Evolutionary conservation across 2,113 vertebrate genomes (phyloP).

Genomic region (Salvelinus sp.): DNA sequence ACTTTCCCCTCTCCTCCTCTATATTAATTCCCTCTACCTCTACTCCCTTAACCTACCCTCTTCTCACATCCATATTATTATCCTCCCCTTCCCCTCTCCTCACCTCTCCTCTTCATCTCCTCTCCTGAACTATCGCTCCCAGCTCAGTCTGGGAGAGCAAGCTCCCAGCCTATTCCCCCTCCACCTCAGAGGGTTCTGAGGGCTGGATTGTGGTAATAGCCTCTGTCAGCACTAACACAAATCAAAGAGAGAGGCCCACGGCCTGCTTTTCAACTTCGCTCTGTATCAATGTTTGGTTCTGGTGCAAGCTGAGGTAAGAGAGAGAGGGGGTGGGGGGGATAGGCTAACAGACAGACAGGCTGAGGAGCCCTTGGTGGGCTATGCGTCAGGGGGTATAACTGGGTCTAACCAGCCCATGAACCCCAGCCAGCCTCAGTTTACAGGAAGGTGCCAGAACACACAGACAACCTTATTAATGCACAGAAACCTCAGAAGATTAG

Average conservation of each 20-base stretch:
- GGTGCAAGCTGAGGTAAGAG: not conserved
- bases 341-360: not conserved
- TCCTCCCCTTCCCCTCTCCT: too few species aligned
- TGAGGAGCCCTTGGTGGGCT: not conserved
- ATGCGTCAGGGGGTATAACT: not conserved
- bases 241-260: constrained; percentile 26
- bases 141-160: too few species aligned
- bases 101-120: not conserved
- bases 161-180: too few species aligned
- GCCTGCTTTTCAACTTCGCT: constrained; percentile 35
- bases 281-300: constrained; percentile 30
- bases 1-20: constrained; percentile 27
- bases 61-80: too few species aligned
- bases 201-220: constrained; percentile 26
- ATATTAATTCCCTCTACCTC: not conserved
- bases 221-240: constrained; percentile 40
- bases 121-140: not conserved
- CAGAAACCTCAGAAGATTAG: constrained; percentile 5
- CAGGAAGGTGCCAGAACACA: constrained; percentile 2
- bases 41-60: not conserved
- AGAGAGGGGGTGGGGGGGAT: not conserved
- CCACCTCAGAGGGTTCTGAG: too few species aligned
- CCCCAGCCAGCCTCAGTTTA: not conserved
- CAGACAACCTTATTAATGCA: not conserved
- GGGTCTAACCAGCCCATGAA: not conserved